Evolutionary conservation across 37 sponge, comb jelly and placozoan species (phyloP).

Genomic region (Haliclona indistincta): DNA sequence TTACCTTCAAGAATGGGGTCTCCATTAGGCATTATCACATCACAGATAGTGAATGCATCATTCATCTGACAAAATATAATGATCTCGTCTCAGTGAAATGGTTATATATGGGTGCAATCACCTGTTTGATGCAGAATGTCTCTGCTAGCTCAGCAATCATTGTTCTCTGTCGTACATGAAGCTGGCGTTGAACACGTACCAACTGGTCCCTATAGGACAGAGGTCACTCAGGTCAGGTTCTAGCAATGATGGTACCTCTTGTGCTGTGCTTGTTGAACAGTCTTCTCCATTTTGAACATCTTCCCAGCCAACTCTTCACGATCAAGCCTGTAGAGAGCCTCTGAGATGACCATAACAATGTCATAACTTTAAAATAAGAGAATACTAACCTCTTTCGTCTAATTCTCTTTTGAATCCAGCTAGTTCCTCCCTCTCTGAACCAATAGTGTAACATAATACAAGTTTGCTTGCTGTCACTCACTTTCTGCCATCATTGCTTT

Average conservation of each 20-base stretch:
- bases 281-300: no score
- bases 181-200: conserved; percentile 6
- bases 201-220: conserved; percentile 29
- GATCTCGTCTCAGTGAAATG: background rate
- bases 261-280: no score
- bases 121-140: conserved; percentile 54
- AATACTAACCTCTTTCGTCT: background rate
- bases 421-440: conserved; percentile 29
- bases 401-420: background rate
- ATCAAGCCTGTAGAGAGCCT: no score
- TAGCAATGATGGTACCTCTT: no score
- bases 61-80: background rate
- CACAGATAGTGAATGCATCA: conserved; percentile 48
- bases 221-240: background rate
- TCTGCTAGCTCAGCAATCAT: conserved; percentile 47
- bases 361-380: no score
- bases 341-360: no score
- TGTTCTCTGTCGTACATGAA: conserved; percentile 31
- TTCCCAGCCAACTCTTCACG: no score
- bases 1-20: conserved; percentile 33
- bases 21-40: conserved; percentile 51
- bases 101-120: background rate
- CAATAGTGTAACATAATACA: background rate
- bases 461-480: no score
- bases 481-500: background rate